These are phyloP conservation scores for Paracentrotus lividus DNA, from an alignment of 53 echinoderm and acorn worm species.

Conservation along the genomic window DNA sequence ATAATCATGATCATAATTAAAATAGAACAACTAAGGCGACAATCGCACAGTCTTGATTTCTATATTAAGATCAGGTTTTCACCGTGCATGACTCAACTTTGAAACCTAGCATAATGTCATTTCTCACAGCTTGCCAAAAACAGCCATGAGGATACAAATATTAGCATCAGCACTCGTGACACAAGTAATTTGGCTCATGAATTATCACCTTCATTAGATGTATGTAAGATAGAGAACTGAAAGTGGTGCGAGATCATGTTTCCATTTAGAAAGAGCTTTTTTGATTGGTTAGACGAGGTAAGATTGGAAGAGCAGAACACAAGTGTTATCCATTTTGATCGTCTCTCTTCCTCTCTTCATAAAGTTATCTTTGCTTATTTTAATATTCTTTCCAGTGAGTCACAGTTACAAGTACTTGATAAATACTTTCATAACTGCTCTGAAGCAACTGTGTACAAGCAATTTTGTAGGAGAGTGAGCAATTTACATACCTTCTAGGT, in stretches of 20 bases:
- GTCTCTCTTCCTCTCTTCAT: not conserved
- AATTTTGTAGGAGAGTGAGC: too few relatives aligned
- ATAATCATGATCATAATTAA: not conserved
- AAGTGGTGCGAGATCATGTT: not conserved
- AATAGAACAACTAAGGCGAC: not conserved
- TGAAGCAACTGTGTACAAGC: too few relatives aligned
- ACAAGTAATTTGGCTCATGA: constrained; percentile 9
- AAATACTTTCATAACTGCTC: too few relatives aligned
- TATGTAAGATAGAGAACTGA: not conserved
- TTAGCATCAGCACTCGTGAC: not conserved
- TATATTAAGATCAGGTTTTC: not conserved
- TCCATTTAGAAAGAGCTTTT: not conserved
- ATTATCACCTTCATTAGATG: constrained; percentile 6
- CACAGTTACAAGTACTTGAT: too few relatives aligned
- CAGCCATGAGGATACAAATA: not conserved
- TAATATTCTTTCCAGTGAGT: too few relatives aligned
- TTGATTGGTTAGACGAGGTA: not conserved
- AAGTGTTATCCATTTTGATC: not conserved
- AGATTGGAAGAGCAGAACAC: not conserved
- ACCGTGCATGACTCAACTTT: constrained; percentile 12
- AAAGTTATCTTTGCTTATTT: too few relatives aligned
- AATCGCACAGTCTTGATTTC: not conserved
- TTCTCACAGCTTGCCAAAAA: not conserved
- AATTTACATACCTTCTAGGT: too few relatives aligned
- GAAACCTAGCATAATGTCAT: not conserved